phyloP scores from a whole-genome alignment of 2,797 vertebrate species.

The Benthosema pterotum region DNA sequence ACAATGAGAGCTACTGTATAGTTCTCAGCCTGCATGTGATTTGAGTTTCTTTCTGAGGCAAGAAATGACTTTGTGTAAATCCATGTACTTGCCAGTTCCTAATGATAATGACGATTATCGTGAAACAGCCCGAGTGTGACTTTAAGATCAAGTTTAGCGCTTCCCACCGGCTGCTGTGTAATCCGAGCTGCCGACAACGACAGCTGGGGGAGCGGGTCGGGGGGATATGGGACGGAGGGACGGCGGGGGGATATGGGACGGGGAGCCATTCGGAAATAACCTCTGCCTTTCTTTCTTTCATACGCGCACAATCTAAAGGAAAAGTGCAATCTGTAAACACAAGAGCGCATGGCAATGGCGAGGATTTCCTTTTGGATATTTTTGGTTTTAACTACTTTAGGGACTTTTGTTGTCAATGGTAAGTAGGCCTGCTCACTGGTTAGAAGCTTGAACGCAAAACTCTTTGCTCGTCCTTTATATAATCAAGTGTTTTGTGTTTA shows the following conservation, averaged over 20 bases:
- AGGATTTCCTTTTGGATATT: constrained; percentile 51
- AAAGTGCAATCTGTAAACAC: too few species aligned
- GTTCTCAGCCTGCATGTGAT: not conserved
- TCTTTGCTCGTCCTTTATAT: constrained; percentile 28
- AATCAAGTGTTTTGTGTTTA: constrained; percentile 10
- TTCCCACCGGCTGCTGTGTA: constrained; percentile 68
- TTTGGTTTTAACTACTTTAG: constrained; percentile 49
- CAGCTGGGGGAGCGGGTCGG: constrained; percentile 63
- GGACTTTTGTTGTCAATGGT: constrained; percentile 65
- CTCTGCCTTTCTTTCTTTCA: constrained; percentile 56
- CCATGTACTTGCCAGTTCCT: constrained; percentile 17
- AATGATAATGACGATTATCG: constrained; percentile 54
- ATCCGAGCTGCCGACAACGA: constrained; percentile 68
- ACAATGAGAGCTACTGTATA: constrained; percentile 8
- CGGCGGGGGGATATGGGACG: constrained; percentile 7
- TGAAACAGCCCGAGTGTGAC: constrained; percentile 47
- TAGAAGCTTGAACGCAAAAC: not conserved
- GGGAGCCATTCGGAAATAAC: constrained; percentile 58
- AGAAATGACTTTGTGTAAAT: constrained; percentile 1
- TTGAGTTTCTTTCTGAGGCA: not conserved
- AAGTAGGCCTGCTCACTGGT: constrained; percentile 42
- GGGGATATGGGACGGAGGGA: constrained; percentile 33
- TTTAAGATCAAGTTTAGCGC: constrained; percentile 59
- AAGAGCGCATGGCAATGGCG: constrained; percentile 57
- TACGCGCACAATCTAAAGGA: too few species aligned